These are phyloP conservation scores for Nothoprocta pentlandii DNA, from an alignment of 2,113 vertebrate genomes.

Conservation along the genomic window DNA sequence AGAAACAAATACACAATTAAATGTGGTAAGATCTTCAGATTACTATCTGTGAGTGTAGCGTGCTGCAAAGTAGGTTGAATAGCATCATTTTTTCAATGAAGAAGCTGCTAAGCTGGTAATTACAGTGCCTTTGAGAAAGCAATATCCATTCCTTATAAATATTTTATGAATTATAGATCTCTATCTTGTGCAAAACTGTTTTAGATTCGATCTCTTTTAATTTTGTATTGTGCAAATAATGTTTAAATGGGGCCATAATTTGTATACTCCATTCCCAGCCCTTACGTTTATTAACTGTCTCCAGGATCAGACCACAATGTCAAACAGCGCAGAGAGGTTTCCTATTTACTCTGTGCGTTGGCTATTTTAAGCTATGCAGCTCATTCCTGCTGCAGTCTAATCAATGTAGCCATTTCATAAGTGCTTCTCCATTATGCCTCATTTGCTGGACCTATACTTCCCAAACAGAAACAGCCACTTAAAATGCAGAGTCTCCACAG, in stretches of 20 bases:
- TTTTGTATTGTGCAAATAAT: slow-evolving; percentile 10
- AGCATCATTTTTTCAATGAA: neutral
- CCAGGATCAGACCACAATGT: slow-evolving; percentile 10
- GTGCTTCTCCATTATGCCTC: neutral
- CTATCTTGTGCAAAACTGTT: neutral
- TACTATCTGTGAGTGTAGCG: neutral
- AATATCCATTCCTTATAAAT: neutral
- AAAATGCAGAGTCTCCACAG: neutral
- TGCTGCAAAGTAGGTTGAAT: neutral
- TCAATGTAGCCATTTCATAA: neutral
- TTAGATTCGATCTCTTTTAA: neutral
- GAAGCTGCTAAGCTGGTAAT: neutral
- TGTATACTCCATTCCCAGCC: slow-evolving; percentile 19
- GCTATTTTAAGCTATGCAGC: neutral
- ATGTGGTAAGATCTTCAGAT: neutral
- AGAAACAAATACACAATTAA: neutral
- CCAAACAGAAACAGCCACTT: neutral
- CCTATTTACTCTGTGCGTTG: neutral
- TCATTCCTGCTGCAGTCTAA: neutral
- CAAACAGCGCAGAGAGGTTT: neutral
- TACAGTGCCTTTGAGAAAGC: neutral
- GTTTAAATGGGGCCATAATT: neutral
- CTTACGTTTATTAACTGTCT: slow-evolving; percentile 6
- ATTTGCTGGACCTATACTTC: slow-evolving; percentile 25
- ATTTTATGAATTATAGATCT: neutral